Conservation (phyloP, 2,888 invertebrate species). For the Clepsis dumicolana region DNA sequence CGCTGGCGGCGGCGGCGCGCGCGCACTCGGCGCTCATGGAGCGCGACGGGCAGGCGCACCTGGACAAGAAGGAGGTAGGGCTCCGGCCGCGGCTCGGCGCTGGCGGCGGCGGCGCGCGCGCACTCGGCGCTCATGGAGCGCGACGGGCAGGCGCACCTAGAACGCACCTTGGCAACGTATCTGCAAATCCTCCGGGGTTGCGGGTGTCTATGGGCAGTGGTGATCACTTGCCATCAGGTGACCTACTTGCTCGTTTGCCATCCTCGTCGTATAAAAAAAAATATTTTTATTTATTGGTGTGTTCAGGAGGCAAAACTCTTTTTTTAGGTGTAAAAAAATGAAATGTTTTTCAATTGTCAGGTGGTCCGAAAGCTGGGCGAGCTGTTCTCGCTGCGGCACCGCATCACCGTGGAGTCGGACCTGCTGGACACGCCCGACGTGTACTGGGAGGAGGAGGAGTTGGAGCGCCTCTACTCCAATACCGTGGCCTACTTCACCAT, state of each 20-base stretch:
- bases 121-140: constrained; percentile 92
- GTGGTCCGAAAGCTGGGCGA: constrained; percentile 88
- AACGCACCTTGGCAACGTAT: too few relatives aligned
- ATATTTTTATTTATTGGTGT: too few relatives aligned
- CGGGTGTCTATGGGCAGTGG: too few relatives aligned
- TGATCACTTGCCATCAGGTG: too few relatives aligned
- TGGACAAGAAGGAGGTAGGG: constrained; percentile 89
- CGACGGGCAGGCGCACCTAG: constrained; percentile 90
- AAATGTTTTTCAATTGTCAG: constrained; percentile 55
- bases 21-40: constrained; percentile 93
- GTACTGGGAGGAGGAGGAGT: constrained; percentile 98
- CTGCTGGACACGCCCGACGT: constrained; percentile 98
- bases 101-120: constrained; percentile 93
- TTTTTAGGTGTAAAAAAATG: too few relatives aligned
- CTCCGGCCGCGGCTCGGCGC: constrained; percentile 86
- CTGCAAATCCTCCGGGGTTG: too few relatives aligned
- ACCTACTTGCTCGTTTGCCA: too few relatives aligned
- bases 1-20: constrained; percentile 94
- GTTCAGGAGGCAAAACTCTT: too few relatives aligned
- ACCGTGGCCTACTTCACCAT: constrained; percentile 95
- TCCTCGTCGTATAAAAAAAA: too few relatives aligned
- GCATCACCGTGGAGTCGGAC: constrained; percentile 97
- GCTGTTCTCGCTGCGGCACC: constrained; percentile 94
- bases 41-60: constrained; percentile 89
- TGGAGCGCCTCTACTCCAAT: constrained; percentile 94